Evolutionary conservation across 1,140 invertebrate genomes (phyloP).

Genomic region (Lamellibrachia luymesi): DNA sequence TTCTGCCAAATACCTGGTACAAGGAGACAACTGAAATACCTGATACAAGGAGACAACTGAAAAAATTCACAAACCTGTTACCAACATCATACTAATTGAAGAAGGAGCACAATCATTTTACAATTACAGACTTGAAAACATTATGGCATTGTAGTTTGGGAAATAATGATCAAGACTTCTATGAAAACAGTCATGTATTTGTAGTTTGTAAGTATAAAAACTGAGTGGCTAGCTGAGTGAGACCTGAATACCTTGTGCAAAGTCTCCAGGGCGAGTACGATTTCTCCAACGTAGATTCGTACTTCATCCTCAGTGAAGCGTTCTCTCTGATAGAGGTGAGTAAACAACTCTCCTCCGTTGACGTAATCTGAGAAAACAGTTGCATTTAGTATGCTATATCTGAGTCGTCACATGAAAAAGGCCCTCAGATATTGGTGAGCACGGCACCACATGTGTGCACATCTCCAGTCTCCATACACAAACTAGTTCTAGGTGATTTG

Average conservation of each 20-base stretch:
- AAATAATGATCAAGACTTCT: too few relatives aligned
- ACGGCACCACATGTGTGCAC: neutral
- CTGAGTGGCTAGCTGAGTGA: neutral
- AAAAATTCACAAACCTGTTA: too few relatives aligned
- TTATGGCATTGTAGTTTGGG: too few relatives aligned
- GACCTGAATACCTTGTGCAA: slow-evolving; percentile 69
- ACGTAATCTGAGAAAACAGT: slow-evolving; percentile 76
- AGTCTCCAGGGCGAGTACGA: slow-evolving; percentile 94
- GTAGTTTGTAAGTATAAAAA: too few relatives aligned
- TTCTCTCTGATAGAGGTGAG: slow-evolving; percentile 93
- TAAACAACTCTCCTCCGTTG: slow-evolving; percentile 96
- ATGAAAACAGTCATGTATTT: too few relatives aligned
- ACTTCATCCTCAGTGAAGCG: slow-evolving; percentile 99
- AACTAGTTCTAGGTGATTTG: neutral
- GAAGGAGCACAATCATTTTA: too few relatives aligned
- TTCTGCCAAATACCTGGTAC: too few relatives aligned
- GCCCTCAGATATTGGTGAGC: neutral
- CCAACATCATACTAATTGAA: too few relatives aligned
- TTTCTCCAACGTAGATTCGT: slow-evolving; percentile 97
- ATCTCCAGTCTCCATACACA: neutral
- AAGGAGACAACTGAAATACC: too few relatives aligned
- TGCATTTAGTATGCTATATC: neutral
- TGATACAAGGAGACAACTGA: too few relatives aligned
- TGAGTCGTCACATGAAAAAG: neutral
- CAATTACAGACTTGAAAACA: too few relatives aligned